phyloP scores from a whole-genome alignment of 2,888 invertebrate genomes.

The Drosophila nr. perissopoda region DNA sequence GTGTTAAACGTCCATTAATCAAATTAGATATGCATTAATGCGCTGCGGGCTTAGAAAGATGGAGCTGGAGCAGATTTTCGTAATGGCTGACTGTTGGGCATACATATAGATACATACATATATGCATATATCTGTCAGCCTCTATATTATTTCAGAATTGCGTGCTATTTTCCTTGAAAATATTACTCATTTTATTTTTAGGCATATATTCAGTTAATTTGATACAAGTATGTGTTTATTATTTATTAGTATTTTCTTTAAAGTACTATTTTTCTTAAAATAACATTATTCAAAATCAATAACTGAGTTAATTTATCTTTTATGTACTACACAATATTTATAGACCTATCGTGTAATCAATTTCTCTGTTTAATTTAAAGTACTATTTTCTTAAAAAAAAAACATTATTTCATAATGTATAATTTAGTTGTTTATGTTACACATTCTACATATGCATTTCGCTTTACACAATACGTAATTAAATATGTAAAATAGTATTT shows the following conservation, averaged over 20 bases:
- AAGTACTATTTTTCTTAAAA: not conserved
- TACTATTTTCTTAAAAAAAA: not conserved
- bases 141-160: not conserved
- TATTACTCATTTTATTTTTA: not conserved
- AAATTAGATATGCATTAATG: slow-evolving; percentile 77
- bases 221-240: not conserved
- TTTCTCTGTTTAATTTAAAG: not conserved
- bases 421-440: not conserved
- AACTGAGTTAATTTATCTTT: not conserved
- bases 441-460: not conserved
- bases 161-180: not conserved
- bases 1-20: slow-evolving; percentile 82
- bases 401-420: not conserved
- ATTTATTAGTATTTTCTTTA: not conserved
- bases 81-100: slow-evolving; percentile 16
- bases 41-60: slow-evolving; percentile 9
- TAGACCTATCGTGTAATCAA: not conserved
- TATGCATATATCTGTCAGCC: not conserved
- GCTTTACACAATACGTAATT: not conserved
- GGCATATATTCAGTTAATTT: not conserved
- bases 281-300: not conserved
- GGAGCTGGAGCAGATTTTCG: slow-evolving; percentile 18
- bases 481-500: not conserved
- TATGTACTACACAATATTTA: not conserved
- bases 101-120: not conserved